These are phyloP conservation scores for Sebastes kiyomatsui DNA, from an alignment of 2,797 vertebrate genomes.

Conservation along the genomic window DNA sequence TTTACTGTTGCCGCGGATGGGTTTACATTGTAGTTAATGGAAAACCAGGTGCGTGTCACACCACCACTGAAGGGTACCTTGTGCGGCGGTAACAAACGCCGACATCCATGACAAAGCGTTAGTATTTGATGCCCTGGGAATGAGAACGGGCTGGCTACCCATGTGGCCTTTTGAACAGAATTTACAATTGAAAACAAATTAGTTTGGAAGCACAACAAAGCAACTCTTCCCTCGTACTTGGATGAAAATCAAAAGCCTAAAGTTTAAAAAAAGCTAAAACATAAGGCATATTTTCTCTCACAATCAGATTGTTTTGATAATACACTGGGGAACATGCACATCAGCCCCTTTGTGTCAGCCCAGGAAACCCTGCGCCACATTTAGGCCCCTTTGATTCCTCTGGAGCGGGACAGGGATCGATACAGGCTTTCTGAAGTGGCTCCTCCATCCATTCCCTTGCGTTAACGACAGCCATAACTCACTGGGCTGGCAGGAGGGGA, in stretches of 20 bases:
- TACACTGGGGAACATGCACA: not conserved
- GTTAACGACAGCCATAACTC: slow-evolving; percentile 87
- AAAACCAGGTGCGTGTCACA: no score
- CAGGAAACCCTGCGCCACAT: slow-evolving; percentile 65
- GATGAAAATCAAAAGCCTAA: not conserved
- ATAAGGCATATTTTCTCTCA: not conserved
- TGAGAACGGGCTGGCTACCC: no score
- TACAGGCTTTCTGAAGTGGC: slow-evolving; percentile 80
- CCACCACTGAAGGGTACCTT: no score
- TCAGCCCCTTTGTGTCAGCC: slow-evolving; percentile 42
- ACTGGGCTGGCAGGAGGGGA: slow-evolving; percentile 69
- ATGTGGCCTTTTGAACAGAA: not conserved
- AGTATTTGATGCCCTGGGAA: no score
- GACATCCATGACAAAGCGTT: no score
- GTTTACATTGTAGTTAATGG: no score
- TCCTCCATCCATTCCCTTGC: slow-evolving; percentile 80
- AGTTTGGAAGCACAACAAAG: not conserved
- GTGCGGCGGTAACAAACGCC: no score
- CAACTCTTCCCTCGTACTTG: not conserved
- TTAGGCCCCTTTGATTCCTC: slow-evolving; percentile 62
- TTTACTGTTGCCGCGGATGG: no score
- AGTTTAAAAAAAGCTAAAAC: not conserved
- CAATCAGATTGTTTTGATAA: not conserved
- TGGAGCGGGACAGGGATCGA: slow-evolving; percentile 76
- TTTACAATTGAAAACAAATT: not conserved